Base-by-base conservation (phyloP, 2,888 invertebrate species). In the Meghimatium bilineatum region DNA sequence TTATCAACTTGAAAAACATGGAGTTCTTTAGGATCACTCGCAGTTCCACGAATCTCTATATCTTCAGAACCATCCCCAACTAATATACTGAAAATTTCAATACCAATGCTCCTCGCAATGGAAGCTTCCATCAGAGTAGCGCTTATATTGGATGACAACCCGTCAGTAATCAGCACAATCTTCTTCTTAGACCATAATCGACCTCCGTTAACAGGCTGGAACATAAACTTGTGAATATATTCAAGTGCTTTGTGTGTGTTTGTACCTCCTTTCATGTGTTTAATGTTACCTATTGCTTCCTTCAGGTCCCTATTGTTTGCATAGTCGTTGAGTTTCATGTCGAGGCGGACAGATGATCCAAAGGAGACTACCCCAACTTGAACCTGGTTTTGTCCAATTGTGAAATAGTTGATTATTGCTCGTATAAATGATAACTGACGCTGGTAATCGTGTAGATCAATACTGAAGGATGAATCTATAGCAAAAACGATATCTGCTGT, bases 151-250 rank as follows among this genome's bases (percentile, higher is more conserved):
- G 71, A 72, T 6, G 86, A 87, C 44, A 80, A 84, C 14, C 91
- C 91, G 71, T 91, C 91, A 0, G 91, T 91, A 79, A 91, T 89
- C 1, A 91, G 85, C 36, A 91, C 84, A n/a, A 90, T 71, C 36
- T 90, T 81, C 63, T 89, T 87, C 26, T 87, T 87, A 14, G 88
- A 88, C 78, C 80, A 79, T 2, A 84, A 76, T 20, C 90, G 75
- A 0, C 88, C 88, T 38, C 90, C 89, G 72, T 88, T 81, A 63
- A 87, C 79, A 32, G 66, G 60, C 60, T 67, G 83, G 71, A 88
- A 89, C 87, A 87, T 87, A 17, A 85, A n/a, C 17, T 81, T 74
- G 14, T 84, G 86, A 34, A 85, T 80, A 75, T 83, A 87, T 6
- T 77, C 72, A 1, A 88, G 83, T 20, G 88, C 90, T 14, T 80